phyloP scores from a whole-genome alignment of 30 jellyfish, hydroid and myxozoan genomes.

The Sanderia malayensis region DNA sequence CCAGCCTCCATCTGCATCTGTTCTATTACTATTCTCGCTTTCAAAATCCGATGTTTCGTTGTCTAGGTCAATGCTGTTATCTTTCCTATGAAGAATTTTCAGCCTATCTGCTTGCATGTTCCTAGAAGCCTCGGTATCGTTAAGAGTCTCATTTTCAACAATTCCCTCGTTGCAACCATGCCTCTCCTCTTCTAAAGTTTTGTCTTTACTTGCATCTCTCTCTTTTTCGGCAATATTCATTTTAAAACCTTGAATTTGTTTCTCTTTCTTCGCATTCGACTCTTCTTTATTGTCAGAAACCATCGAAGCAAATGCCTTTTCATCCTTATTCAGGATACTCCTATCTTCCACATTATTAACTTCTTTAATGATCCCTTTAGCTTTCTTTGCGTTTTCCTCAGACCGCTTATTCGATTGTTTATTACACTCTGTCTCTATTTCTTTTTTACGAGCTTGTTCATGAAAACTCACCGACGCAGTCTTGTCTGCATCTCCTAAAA shows the following conservation, averaged over 20 bases:
- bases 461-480: too few species aligned
- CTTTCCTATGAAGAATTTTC: constrained; percentile 36
- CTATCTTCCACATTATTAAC: not conserved
- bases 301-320: not conserved
- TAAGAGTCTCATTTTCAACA: constrained; percentile 24
- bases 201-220: too few species aligned
- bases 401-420: too few species aligned
- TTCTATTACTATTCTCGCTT: constrained; percentile 30
- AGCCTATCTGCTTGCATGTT: not conserved
- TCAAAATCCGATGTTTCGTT: constrained; percentile 53
- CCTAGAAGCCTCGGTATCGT: constrained; percentile 21
- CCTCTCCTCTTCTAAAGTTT: too few species aligned
- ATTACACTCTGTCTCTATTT: too few species aligned
- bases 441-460: too few species aligned
- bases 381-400: too few species aligned
- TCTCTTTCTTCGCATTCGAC: not conserved
- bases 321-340: not conserved
- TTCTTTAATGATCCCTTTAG: too few species aligned
- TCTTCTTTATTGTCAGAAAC: not conserved
- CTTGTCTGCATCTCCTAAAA: too few species aligned
- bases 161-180: too few species aligned
- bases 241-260: not conserved
- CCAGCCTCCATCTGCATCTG: constrained; percentile 84
- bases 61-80: constrained; percentile 41
- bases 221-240: not conserved